Evolutionary conservation across 2,113 vertebrate species (phyloP).

Genomic region (Heterotilapia buettikoferi): DNA sequence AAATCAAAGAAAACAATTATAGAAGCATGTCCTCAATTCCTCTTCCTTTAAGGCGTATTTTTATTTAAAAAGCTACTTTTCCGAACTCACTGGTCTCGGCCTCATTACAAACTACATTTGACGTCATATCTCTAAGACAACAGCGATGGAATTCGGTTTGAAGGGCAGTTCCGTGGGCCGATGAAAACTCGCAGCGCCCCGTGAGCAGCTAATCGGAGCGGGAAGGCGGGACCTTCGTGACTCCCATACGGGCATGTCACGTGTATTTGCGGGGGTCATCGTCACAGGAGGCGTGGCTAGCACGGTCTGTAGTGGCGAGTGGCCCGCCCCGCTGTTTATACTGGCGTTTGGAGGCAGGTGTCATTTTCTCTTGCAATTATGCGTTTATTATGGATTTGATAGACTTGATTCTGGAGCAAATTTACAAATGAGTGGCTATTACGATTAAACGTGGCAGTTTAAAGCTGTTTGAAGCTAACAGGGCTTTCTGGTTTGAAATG

Average conservation of each 20-base stretch:
- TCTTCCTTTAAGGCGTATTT: background rate
- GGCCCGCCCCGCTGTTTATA: background rate
- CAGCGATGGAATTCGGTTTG: conserved; percentile 51
- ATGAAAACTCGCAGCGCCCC: conserved; percentile 35
- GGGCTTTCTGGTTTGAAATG: background rate
- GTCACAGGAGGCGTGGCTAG: conserved; percentile 53
- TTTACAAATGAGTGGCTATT: background rate
- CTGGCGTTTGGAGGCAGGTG: conserved; percentile 32
- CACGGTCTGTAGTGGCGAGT: background rate
- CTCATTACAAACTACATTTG: conserved; percentile 56
- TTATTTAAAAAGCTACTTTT: background rate
- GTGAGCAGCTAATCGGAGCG: conserved; percentile 46
- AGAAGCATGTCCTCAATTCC: background rate
- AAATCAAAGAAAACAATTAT: background rate
- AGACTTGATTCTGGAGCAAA: background rate
- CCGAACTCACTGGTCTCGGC: background rate
- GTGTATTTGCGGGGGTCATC: conserved; percentile 47
- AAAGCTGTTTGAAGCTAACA: background rate
- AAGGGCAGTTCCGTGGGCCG: conserved; percentile 38
- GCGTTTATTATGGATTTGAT: background rate
- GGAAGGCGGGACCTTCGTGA: background rate
- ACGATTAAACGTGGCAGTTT: background rate
- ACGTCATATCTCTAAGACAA: conserved; percentile 69
- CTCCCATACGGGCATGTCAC: conserved; percentile 48
- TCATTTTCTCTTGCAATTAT: background rate